Evolutionary conservation across 1,140 invertebrate species (phyloP).

Genomic region (Lethrus apterus): DNA sequence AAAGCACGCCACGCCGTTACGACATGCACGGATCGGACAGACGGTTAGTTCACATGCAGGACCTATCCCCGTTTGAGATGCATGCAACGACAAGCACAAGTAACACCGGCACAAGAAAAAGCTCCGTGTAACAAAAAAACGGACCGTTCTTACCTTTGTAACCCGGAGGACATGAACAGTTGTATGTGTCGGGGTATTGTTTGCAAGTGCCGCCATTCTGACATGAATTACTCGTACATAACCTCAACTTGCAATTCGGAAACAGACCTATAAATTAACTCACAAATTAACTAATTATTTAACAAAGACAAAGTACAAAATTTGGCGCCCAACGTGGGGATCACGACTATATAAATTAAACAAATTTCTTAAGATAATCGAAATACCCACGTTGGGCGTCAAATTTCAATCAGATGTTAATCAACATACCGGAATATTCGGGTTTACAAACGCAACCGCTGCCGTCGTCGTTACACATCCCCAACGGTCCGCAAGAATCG

Average conservation of each 20-base stretch:
- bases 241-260: slow-evolving; percentile 56
- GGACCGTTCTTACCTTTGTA: slow-evolving; percentile 52
- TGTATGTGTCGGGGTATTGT: slow-evolving; percentile 47
- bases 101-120: slow-evolving; percentile 22
- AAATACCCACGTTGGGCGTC: too few species aligned
- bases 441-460: slow-evolving; percentile 60
- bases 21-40: slow-evolving; percentile 45
- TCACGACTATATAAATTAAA: too few species aligned
- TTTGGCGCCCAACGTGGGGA: too few species aligned
- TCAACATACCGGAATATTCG: slow-evolving; percentile 49
- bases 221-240: slow-evolving; percentile 55
- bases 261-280: slow-evolving; percentile 32
- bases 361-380: too few species aligned
- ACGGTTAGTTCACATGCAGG: slow-evolving; percentile 55
- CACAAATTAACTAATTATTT: background rate
- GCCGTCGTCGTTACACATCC: slow-evolving; percentile 53
- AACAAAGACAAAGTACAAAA: slow-evolving; percentile 3
- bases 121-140: background rate
- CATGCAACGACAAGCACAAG: slow-evolving; percentile 36
- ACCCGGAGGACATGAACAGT: slow-evolving; percentile 62
- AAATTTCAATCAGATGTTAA: too few species aligned
- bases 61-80: slow-evolving; percentile 53
- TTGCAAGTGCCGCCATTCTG: slow-evolving; percentile 54
- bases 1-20: background rate
- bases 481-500: slow-evolving; percentile 29